Percentiles rank a stretch among this genome's conserved stretches.
Conservation (phyloP, 2,113 vertebrate species). For the Chaetura pelagica region DNA sequence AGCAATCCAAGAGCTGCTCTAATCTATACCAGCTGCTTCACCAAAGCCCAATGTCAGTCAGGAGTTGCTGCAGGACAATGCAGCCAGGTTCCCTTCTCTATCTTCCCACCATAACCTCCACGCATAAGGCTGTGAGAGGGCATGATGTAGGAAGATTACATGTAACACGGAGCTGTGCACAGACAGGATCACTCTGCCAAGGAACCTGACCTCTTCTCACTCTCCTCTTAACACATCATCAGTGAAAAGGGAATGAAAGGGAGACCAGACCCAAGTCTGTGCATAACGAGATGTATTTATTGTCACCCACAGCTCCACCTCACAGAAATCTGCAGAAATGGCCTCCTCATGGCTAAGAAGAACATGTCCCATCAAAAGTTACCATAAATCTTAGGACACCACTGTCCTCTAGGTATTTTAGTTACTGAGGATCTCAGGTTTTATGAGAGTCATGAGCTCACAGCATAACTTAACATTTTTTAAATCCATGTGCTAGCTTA, state of each 20-base stretch:
- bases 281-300: not conserved
- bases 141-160: not conserved
- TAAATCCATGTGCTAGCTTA: not conserved
- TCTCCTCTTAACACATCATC: not conserved
- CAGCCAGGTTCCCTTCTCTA: not conserved
- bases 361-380: not conserved
- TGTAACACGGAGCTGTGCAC: not conserved
- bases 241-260: not conserved
- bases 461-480: not conserved
- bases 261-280: not conserved
- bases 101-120: not conserved
- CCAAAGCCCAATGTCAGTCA: not conserved
- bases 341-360: not conserved
- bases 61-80: not conserved
- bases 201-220: not conserved
- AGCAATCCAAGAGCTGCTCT: not conserved
- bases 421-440: not conserved
- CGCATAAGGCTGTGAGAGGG: accelerated
- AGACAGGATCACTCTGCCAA: not conserved
- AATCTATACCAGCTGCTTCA: slow-evolving; percentile 45
- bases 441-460: not conserved
- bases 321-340: not conserved
- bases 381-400: not conserved
- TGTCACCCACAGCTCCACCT: not conserved
- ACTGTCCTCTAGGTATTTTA: not conserved